Evolutionary conservation across 2,888 invertebrate species (phyloP).

Genomic region (Chloroclysta siterata): DNA sequence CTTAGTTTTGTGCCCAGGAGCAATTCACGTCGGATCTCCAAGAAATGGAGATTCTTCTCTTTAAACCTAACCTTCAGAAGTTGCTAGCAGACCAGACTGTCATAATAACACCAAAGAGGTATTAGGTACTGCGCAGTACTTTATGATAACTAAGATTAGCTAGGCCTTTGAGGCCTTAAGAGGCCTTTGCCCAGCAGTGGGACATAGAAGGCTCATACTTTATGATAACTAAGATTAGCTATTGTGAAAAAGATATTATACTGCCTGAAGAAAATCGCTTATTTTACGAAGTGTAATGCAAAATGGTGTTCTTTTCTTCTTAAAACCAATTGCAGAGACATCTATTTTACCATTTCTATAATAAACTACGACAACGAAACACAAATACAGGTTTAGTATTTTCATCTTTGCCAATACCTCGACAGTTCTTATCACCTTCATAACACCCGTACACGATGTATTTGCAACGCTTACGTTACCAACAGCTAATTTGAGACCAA

Average conservation of each 20-base stretch:
- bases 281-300: no score
- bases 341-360: background rate
- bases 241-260: no score
- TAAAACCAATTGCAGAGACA: background rate
- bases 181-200: no score
- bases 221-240: no score
- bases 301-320: no score
- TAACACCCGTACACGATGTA: conserved; percentile 9
- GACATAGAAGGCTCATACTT: no score
- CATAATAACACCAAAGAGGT: no score
- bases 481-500: conserved; percentile 24
- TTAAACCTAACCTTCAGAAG: background rate
- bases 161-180: no score
- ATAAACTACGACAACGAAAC: background rate
- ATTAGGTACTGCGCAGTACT: no score
- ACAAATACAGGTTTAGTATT: background rate
- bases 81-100: background rate
- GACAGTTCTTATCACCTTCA: conserved; percentile 9
- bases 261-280: no score
- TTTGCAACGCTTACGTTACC: conserved; percentile 21
- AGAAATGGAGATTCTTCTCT: background rate
- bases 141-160: no score
- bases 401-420: background rate
- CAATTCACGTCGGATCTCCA: background rate
- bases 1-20: background rate